These are phyloP conservation scores for Wasmannia auropunctata DNA, from an alignment of 1,140 invertebrate genomes.

Conservation along the genomic window DNA sequence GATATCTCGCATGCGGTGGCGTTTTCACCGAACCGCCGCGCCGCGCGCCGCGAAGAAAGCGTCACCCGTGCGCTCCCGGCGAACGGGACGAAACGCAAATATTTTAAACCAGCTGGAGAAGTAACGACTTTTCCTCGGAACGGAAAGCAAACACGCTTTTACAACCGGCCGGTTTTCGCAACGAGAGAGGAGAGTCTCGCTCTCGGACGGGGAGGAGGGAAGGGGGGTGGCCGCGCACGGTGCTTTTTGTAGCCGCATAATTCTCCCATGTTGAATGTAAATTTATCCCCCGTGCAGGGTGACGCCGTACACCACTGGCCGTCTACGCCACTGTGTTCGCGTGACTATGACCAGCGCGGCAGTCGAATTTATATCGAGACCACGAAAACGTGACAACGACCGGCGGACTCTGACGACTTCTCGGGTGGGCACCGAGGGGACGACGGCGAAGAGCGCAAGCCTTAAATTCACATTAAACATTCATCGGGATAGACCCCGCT, in stretches of 20 bases:
- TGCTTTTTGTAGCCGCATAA: slow-evolving; percentile 66
- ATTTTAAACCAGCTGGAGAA: slow-evolving; percentile 11
- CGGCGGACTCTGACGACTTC: slow-evolving; percentile 57
- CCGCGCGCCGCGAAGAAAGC: slow-evolving; percentile 5
- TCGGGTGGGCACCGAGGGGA: background rate
- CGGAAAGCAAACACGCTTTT: slow-evolving; percentile 48
- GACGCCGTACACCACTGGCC: background rate
- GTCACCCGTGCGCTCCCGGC: background rate
- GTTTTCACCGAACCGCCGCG: slow-evolving; percentile 40
- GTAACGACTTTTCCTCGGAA: slow-evolving; percentile 47
- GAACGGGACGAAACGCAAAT: slow-evolving; percentile 35
- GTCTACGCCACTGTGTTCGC: slow-evolving; percentile 62
- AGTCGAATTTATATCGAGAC: slow-evolving; percentile 68
- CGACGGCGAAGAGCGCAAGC: slow-evolving; percentile 38
- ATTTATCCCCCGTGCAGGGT: slow-evolving; percentile 57
- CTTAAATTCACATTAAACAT: slow-evolving; percentile 75
- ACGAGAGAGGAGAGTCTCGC: background rate
- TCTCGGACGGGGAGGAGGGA: too few species aligned
- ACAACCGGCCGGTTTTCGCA: slow-evolving; percentile 10
- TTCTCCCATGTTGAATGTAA: slow-evolving; percentile 69
- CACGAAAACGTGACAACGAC: slow-evolving; percentile 71
- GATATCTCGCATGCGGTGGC: slow-evolving; percentile 9
- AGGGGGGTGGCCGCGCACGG: background rate
- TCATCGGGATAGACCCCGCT: slow-evolving; percentile 64
- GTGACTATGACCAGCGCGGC: slow-evolving; percentile 68